Base-by-base conservation (phyloP, 2,797 vertebrate species). In the Pachyuromys duprasi region DNA sequence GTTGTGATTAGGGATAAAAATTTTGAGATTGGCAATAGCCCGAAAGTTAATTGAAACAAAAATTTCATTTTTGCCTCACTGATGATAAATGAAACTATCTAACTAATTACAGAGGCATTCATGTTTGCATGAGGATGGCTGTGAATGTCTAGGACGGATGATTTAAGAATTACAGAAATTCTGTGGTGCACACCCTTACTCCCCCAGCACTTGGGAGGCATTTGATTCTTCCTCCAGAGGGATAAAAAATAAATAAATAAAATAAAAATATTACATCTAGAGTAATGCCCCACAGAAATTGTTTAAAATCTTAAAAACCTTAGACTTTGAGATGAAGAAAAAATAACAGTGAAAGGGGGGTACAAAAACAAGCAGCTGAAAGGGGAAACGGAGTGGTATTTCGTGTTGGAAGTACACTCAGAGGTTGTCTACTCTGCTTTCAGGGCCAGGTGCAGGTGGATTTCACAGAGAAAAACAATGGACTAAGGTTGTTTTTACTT, bases 221-320 rank as follows among this genome's bases (percentile, higher is more conserved):
- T 45, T 75, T 95, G 60, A 72, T 92, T 89, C 67, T 94, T 36
- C 49, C 55, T 75, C n/a, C 75, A 45, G n/a, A 72, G 1, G 4
- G 0, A 79, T 49, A 49, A 49, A 49, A 49, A 49, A 49, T 49
- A 49, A 49, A 49, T 49, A 11, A 49, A 49, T 49, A 49, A 49
- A 49, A 49, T 76, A 17, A 36, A 57, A 33, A 69, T 17, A 63
- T 14, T 76, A 53, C 8, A 24, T 65, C 20, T 65, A 65, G 57
- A 93, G 6, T 26, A 82, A 17, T 62, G 4, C 9, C 65, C 82
- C 36, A 45, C 14, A 67, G 76, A 95, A 83, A 76, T 5, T 74
- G 0, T 49, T 95, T 31, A 82, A 83, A 74, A 45, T 82, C 76
- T 80, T 69, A 36, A 96, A 96, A 45, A 92, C 18, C 6, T 24